Conservation (phyloP, 2,113 vertebrate species). For the Tamias sibiricus region DNA sequence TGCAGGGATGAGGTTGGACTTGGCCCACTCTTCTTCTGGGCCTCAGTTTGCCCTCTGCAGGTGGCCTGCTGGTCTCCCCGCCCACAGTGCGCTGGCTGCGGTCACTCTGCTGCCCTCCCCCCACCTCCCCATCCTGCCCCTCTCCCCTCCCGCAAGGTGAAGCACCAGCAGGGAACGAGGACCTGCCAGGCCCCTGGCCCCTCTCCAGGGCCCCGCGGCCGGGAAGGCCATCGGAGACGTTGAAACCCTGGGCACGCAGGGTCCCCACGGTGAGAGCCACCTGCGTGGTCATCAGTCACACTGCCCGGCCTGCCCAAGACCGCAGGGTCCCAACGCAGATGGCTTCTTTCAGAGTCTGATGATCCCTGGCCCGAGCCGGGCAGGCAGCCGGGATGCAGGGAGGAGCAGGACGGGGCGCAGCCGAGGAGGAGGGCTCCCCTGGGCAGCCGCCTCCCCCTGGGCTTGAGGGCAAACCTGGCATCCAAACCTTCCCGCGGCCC, state of each 20-base stretch:
- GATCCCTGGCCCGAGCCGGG: slow-evolving; percentile 56
- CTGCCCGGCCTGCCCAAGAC: neutral
- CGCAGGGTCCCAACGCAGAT: slow-evolving; percentile 80
- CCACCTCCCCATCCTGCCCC: rapidly evolving
- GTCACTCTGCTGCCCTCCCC: too few species aligned
- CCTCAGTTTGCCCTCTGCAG: neutral
- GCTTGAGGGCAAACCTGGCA: too few species aligned
- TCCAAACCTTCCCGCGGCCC: too few species aligned
- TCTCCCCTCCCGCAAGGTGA: neutral
- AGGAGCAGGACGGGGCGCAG: too few species aligned
- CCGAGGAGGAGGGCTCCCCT: too few species aligned
- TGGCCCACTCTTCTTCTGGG: neutral
- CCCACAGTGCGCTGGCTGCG: neutral
- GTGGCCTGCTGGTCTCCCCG: too few species aligned
- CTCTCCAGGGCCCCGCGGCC: neutral
- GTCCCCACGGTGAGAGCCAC: neutral
- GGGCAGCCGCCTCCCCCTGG: too few species aligned
- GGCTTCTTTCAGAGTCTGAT: slow-evolving; percentile 83
- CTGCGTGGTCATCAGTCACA: neutral
- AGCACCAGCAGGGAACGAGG: neutral
- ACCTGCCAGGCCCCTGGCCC: neutral
- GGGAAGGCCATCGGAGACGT: neutral
- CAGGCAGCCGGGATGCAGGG: too few species aligned
- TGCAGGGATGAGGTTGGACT: neutral
- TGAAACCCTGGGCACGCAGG: slow-evolving; percentile 72